Evolutionary conservation across 1,140 invertebrate species (phyloP), one percentile per base, ranked within the genome.

Genomic region (Eupristina koningsbergeri): DNA sequence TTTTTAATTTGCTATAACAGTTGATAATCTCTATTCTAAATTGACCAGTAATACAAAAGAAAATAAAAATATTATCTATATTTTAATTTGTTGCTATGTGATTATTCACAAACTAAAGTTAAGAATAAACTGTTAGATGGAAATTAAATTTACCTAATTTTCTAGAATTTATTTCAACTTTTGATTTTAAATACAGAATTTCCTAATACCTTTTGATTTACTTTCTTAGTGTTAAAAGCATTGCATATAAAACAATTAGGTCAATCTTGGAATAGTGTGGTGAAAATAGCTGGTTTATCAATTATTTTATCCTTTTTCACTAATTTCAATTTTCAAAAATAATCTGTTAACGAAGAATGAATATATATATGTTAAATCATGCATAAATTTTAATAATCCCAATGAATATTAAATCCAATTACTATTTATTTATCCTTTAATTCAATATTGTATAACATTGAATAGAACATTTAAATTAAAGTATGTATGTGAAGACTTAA

Each of bases 1-100:
- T 95, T 89, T 96, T 96, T 88, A 95, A 95, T 88, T 95, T 95
- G 89, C 96, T 94, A 88, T 96, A 95, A 90, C 96, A 95, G 89
- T 96, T 96, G 34, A 96, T 94, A 86, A 96, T 96, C 91, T 96
- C 95, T 50, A 95, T 93, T 91, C n/a, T 96, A 89, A 96, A 96
- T 45, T 94, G 94, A 87, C 95, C 96, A n/a, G 95, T 95, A 85
- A 95, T 7, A 95, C 94, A 87, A 96, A 96, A 3, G 95, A n/a
- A 96, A 34, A 95, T 96, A 77, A 95, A 93, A 87, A 95, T 50
- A 50, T 95, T 94, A 26, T 95, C 81, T 50, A 96, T 92, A 19
- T 94, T 93, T 7, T 2, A 2, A 50, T 94, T 95, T n/a, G n/a
- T 95, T 95, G 96, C 86, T 95, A 87, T 96, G 95, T 39, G 92